Conservation (phyloP, 1,140 invertebrate genomes). For the Acromyrmex heyeri region DNA sequence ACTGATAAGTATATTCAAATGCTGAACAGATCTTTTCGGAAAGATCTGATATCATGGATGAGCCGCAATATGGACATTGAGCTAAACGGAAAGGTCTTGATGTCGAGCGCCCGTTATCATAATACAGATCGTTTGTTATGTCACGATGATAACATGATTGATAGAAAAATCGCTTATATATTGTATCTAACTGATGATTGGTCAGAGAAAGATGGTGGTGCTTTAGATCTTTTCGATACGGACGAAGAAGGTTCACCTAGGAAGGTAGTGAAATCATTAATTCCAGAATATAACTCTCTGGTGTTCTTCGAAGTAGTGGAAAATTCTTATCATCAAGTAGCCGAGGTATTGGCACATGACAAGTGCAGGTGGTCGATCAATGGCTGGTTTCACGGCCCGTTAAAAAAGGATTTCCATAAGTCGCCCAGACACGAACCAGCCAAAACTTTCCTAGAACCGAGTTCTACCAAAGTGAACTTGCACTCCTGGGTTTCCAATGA, state of each 20-base stretch:
- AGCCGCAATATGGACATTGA: conserved; percentile 88
- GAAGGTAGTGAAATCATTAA: conserved; percentile 86
- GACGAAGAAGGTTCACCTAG: conserved; percentile 88
- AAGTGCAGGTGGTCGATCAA: conserved; percentile 90
- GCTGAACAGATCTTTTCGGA: conserved; percentile 88
- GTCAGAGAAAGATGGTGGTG: conserved; percentile 89
- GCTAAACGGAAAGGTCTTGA: conserved; percentile 88
- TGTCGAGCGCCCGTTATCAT: conserved; percentile 90
- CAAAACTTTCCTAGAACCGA: conserved; percentile 69
- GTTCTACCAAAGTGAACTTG: conserved; percentile 77
- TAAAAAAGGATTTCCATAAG: conserved; percentile 39
- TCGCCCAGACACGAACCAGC: conserved; percentile 57
- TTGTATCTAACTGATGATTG: conserved; percentile 89
- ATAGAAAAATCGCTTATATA: conserved; percentile 91
- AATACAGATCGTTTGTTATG: conserved; percentile 91
- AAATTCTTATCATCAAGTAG: conserved; percentile 89
- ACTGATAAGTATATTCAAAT: conserved; percentile 86
- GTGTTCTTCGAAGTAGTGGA: conserved; percentile 90
- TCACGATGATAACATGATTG: conserved; percentile 91
- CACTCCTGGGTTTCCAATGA: conserved; percentile 85
- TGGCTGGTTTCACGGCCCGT: conserved; percentile 91
- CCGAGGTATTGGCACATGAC: conserved; percentile 89
- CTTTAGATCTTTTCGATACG: conserved; percentile 89
- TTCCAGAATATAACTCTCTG: conserved; percentile 90
- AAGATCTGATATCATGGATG: conserved; percentile 88